A percentile compares a stretch with the other conserved stretches of the same genome.
phyloP scores from a whole-genome alignment of 1,140 invertebrate genomes.

The Apis florea region DNA sequence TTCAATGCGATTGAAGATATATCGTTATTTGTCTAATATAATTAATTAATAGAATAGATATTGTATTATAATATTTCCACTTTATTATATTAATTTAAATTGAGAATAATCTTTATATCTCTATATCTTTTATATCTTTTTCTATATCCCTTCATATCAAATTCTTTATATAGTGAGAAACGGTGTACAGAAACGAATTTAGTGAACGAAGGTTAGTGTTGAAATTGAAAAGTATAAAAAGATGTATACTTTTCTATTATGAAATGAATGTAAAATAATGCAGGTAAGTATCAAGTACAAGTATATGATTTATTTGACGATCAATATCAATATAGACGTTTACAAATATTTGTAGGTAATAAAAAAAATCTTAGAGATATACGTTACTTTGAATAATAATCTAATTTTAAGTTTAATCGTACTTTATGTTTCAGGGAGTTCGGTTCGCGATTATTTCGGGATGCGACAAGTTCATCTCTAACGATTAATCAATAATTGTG shows the following conservation, averaged over 20 bases:
- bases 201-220: neutral
- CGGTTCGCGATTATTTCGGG: constrained; percentile 25
- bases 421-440: constrained; percentile 39
- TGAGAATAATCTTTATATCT: too few species aligned
- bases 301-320: too few species aligned
- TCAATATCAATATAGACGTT: neutral
- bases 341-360: neutral
- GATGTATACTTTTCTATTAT: neutral
- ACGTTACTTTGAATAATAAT: too few species aligned
- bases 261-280: neutral
- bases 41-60: neutral
- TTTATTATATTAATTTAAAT: neutral
- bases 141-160: neutral
- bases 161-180: neutral
- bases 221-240: neutral
- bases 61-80: neutral
- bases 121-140: neutral
- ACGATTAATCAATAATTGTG: constrained; percentile 40
- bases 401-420: neutral
- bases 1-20: neutral
- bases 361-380: neutral
- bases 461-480: constrained; percentile 26
- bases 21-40: constrained; percentile 1
- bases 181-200: too few species aligned
- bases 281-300: constrained; percentile 8